phyloP scores from a whole-genome alignment of 2,888 invertebrate species.

The Drosophila flavopinicola region DNA sequence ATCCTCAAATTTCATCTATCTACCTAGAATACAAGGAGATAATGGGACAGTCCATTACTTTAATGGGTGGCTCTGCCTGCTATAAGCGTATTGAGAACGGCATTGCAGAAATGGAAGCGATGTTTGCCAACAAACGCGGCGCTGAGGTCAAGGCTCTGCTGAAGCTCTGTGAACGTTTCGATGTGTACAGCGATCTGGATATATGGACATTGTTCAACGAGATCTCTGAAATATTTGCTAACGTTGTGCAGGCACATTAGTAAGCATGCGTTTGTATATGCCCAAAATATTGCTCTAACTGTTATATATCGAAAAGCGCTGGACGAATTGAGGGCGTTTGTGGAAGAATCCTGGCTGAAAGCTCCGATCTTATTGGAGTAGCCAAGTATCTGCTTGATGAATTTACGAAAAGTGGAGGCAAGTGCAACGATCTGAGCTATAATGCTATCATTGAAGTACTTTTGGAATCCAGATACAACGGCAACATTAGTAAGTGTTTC shows the following conservation, averaged over 20 bases:
- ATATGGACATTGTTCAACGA: slow-evolving; percentile 80
- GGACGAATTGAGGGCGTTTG: slow-evolving; percentile 77
- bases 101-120: slow-evolving; percentile 76
- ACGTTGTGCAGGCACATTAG: slow-evolving; percentile 81
- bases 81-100: slow-evolving; percentile 80
- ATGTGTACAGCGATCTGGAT: slow-evolving; percentile 79
- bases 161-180: slow-evolving; percentile 80
- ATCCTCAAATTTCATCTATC: rapidly evolving
- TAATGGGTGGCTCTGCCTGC: slow-evolving; percentile 80
- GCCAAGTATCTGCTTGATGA: slow-evolving; percentile 61
- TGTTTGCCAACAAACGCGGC: slow-evolving; percentile 72
- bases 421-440: slow-evolving; percentile 79
- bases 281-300: neutral
- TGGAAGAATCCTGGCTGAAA: slow-evolving; percentile 67
- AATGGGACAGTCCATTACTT: slow-evolving; percentile 78
- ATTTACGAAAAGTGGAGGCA: slow-evolving; percentile 36
- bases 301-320: slow-evolving; percentile 43
- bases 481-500: slow-evolving; percentile 67
- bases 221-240: slow-evolving; percentile 81
- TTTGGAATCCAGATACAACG: slow-evolving; percentile 51
- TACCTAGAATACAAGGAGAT: slow-evolving; percentile 83
- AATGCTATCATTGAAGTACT: slow-evolving; percentile 56
- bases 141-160: slow-evolving; percentile 74
- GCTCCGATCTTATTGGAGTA: slow-evolving; percentile 73
- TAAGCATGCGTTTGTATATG: slow-evolving; percentile 36